phyloP scores from a whole-genome alignment of 2,888 invertebrate genomes.

The Ophonus ardosiacus region DNA sequence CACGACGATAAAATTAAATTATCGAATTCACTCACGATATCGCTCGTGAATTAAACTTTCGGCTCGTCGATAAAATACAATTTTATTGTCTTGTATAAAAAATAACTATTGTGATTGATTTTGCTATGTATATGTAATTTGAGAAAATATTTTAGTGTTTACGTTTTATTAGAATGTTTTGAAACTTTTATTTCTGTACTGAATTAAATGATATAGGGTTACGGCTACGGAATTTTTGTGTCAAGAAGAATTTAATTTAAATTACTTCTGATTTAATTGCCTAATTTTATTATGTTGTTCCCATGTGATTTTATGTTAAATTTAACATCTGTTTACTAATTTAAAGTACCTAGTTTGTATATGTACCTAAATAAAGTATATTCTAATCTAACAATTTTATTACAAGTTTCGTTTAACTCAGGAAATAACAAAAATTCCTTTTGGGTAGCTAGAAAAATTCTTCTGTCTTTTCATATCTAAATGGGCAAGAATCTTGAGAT shows the following conservation, averaged over 20 bases:
- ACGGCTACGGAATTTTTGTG: background rate
- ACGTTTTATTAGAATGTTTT: too few species aligned
- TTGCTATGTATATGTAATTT: too few species aligned
- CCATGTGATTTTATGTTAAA: slow-evolving; percentile 32
- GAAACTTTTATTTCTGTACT: too few species aligned
- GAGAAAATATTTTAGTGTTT: too few species aligned
- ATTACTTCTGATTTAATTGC: background rate
- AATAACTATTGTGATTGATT: too few species aligned
- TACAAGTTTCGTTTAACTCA: slow-evolving; percentile 17
- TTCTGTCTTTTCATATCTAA: slow-evolving; percentile 3
- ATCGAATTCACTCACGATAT: too few species aligned
- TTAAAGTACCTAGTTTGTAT: slow-evolving; percentile 1
- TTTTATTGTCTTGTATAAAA: too few species aligned
- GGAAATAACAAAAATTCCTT: slow-evolving; percentile 29
- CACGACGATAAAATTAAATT: too few species aligned
- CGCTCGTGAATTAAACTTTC: too few species aligned
- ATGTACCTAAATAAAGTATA: slow-evolving; percentile 8
- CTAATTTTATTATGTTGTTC: slow-evolving; percentile 11
- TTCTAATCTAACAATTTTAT: slow-evolving; percentile 32
- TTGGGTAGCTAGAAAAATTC: slow-evolving; percentile 17
- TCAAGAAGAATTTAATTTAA: background rate
- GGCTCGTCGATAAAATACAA: too few species aligned
- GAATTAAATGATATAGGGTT: too few species aligned
- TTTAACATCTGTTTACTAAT: background rate
- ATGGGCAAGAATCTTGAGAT: slow-evolving; percentile 8